phyloP scores from a whole-genome alignment of 2,113 vertebrate species.

The Eptatretus burgeri region DNA sequence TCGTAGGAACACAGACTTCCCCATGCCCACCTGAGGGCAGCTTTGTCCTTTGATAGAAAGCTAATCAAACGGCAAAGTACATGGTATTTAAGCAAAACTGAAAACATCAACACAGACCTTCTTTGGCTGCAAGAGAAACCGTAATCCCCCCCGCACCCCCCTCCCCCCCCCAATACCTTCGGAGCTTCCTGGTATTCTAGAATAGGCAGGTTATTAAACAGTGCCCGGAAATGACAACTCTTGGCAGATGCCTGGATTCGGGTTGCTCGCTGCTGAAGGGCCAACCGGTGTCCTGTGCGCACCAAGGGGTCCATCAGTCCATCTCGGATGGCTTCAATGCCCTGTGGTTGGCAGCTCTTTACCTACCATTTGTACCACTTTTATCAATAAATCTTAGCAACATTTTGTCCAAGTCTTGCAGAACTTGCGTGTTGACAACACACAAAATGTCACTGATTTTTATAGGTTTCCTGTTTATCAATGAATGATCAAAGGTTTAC shows the following conservation, averaged over 20 bases:
- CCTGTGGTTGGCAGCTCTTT: constrained; percentile 17
- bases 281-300: constrained; percentile 43
- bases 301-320: constrained; percentile 42
- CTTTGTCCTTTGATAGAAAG: constrained; percentile 61
- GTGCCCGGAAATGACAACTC: constrained; percentile 21
- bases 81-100: constrained; percentile 1
- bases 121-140: too few species aligned
- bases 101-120: background rate
- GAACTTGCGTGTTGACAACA: background rate
- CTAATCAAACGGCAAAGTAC: constrained; percentile 15
- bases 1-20: constrained; percentile 51
- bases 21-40: constrained; percentile 45
- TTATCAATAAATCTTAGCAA: background rate
- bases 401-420: background rate
- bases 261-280: constrained; percentile 43
- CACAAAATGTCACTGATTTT: too few species aligned
- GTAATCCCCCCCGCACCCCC: too few species aligned
- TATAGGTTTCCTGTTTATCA: too few species aligned
- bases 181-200: constrained; percentile 29
- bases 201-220: constrained; percentile 27
- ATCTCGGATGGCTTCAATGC: constrained; percentile 26
- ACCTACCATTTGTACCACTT: background rate
- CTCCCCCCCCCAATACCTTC: constrained; percentile 48
- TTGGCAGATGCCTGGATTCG: constrained; percentile 40
- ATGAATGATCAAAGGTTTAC: too few species aligned